Conservation (phyloP, 2,888 invertebrate species). For the Xestia rhomboidea region DNA sequence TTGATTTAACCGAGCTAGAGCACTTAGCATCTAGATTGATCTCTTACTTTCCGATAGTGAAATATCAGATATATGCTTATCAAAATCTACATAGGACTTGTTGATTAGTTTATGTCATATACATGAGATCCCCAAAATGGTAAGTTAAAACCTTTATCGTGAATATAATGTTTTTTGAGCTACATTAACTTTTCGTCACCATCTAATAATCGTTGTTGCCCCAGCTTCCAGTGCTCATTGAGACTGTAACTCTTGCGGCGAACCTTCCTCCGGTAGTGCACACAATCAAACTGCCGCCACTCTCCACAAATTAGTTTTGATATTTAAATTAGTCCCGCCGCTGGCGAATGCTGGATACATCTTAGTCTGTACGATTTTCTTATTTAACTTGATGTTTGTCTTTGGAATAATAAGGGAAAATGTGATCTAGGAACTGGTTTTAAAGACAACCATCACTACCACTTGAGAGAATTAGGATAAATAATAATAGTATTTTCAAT, state of each 20-base stretch:
- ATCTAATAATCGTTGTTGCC: background rate
- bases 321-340: constrained; percentile 87
- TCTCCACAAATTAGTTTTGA: constrained; percentile 88
- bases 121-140: background rate
- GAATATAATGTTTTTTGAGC: background rate
- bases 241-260: constrained; percentile 28
- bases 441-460: too few relatives aligned
- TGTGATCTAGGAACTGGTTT: background rate
- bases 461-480: background rate
- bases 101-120: background rate
- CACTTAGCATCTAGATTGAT: background rate
- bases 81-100: background rate
- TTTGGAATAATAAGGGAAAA: background rate
- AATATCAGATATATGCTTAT: background rate
- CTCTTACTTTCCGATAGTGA: background rate
- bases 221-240: constrained; percentile 16
- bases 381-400: background rate
- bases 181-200: background rate
- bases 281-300: constrained; percentile 86
- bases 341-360: constrained; percentile 73
- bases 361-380: constrained; percentile 66
- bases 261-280: constrained; percentile 56
- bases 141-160: background rate
- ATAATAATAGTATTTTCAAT: background rate
- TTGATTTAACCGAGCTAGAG: background rate